Percentiles rank a stretch among this genome's conserved stretches.
Evolutionary conservation across 2,113 vertebrate species (phyloP).

Genomic region (Sitta europaea): DNA sequence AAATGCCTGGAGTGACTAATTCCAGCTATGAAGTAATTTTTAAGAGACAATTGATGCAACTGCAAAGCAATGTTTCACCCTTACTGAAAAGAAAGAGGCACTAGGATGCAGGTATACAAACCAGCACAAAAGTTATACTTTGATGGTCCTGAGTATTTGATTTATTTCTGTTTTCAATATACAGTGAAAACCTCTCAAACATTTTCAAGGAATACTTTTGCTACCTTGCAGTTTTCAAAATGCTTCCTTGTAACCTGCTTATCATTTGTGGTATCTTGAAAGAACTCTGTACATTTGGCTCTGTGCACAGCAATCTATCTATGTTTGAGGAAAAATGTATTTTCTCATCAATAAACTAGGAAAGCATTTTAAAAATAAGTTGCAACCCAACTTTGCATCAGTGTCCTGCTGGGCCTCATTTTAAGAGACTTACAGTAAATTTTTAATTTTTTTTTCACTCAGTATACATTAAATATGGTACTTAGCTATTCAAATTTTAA

Average conservation of each 20-base stretch:
- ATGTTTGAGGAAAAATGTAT: not conserved
- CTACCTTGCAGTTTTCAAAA: not conserved
- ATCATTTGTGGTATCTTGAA: not conserved
- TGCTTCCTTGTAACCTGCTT: not conserved
- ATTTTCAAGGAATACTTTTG: not conserved
- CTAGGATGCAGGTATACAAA: not conserved
- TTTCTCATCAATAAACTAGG: not conserved
- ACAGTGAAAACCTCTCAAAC: not conserved
- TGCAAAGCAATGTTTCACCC: not conserved
- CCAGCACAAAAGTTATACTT: not conserved
- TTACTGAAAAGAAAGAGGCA: not conserved
- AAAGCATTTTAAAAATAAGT: not conserved
- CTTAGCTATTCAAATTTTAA: not conserved
- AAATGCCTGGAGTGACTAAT: conserved; percentile 45
- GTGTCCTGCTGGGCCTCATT: not conserved
- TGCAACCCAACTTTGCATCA: not conserved
- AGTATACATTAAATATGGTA: not conserved
- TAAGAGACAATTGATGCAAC: not conserved
- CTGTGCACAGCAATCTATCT: not conserved
- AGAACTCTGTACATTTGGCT: not conserved
- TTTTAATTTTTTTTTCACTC: not conserved
- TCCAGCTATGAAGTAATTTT: not conserved
- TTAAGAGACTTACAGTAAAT: not conserved
- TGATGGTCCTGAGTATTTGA: not conserved
- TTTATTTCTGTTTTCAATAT: not conserved